Evolutionary conservation across 2,888 invertebrate species (phyloP), one percentile per base, ranked within the genome.

Genomic region (Apamea crenata): DNA sequence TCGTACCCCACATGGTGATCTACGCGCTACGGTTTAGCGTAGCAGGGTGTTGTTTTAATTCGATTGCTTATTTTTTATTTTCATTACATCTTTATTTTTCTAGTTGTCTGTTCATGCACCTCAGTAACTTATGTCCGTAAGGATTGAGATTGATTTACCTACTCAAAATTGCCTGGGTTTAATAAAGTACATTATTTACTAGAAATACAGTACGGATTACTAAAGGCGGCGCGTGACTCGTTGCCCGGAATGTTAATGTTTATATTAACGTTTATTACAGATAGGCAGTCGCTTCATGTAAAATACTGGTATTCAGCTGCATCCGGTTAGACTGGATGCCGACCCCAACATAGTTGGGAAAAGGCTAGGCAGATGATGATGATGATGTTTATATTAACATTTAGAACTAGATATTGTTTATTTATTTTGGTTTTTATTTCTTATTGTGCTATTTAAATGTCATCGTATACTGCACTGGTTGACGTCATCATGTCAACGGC

Each of bases 1-100:
- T 32, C 72, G 71, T 80, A 71, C 80, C 80, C 56, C 47, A 25
- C 21, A 32, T 21, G 36, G 10, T 66, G 36, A 66, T 50, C 71
- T 79, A 59, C n/a, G 59, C n/a, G 72, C 72, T 72, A 72, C 80
- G 59, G 8, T n/a, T 29, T 6, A 0, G 47, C 16, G 66, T 56
- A 74, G 63, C 25, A 3, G 10, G 14, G 6, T 36, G 53, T 36
- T 53, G 18, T 59, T 78, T 56, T 18, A 18, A 29, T 18, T 68
- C 25, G 25, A 56, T 29, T 40, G 1, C 25, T 50, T 50, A 53
- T 65, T 32, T 3, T 29, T 63, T 16, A 36, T 10, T 63, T 50
- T 1, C 1, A 25, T 32, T 16, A 32, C 25, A 61, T 61, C 1
- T 71, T 56, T n/a, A 71, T 6, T 10, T 25, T 32, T 73, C 16